phyloP scores from a whole-genome alignment of 2,113 vertebrate genomes.

The Podarcis cretensis region DNA sequence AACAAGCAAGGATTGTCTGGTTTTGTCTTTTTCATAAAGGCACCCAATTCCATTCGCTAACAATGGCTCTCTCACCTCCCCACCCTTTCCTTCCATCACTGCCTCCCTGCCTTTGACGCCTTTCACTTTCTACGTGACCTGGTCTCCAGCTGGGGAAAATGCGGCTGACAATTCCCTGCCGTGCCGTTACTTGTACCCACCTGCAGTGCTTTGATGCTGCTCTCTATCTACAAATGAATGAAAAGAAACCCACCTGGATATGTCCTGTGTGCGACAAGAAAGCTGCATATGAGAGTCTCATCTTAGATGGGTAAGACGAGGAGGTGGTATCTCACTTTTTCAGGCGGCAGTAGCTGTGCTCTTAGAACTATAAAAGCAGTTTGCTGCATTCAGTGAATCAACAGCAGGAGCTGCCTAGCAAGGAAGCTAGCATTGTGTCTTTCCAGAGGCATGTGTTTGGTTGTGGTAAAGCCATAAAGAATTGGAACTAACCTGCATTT shows the following conservation, averaged over 20 bases:
- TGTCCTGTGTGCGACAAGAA: conserved; percentile 99
- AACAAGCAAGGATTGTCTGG: not conserved
- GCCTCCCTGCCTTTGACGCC: not conserved
- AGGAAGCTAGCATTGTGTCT: not conserved
- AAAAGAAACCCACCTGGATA: conserved; percentile 98
- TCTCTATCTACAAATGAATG: conserved; percentile 98
- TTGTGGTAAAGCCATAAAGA: not conserved
- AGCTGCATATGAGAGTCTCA: conserved; percentile 93
- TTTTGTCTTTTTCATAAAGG: not conserved
- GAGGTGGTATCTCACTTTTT: not conserved
- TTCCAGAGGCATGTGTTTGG: not conserved
- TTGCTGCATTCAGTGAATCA: not conserved
- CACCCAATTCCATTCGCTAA: not conserved
- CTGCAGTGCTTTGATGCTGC: conserved; percentile 98
- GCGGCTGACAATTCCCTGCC: conserved; percentile 93
- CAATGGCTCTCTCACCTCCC: not conserved
- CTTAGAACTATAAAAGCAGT: not conserved
- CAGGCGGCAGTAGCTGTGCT: not conserved
- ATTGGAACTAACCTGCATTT: no score
- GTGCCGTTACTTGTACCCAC: conserved; percentile 95
- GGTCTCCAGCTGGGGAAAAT: conserved; percentile 92
- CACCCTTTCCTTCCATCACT: not conserved
- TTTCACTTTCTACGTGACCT: not conserved
- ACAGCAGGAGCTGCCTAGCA: not conserved
- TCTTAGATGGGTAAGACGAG: conserved; percentile 90